phyloP scores from a whole-genome alignment of 2,113 vertebrate genomes.

The Raphicerus campestris region DNA sequence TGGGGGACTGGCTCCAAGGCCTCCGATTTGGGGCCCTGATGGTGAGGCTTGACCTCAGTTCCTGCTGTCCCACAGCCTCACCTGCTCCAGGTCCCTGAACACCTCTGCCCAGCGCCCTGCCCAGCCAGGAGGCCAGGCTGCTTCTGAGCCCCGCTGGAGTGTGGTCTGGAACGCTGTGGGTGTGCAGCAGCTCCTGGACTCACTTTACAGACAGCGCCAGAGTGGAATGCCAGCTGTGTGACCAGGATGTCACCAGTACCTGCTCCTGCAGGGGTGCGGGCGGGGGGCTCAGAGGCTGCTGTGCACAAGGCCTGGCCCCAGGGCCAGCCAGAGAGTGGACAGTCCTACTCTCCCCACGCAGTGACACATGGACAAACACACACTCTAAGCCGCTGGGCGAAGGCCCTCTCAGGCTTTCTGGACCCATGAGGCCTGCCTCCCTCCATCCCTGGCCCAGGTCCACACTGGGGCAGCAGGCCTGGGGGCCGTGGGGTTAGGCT shows the following conservation, averaged over 20 bases:
- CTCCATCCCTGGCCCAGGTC: not conserved
- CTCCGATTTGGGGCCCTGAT: not conserved
- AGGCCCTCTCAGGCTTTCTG: not conserved
- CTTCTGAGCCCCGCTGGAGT: not conserved
- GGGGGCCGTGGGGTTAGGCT: fast-evolving
- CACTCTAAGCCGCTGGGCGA: fast-evolving
- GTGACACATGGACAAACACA: not conserved
- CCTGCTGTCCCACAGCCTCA: not conserved
- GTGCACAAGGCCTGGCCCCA: not conserved
- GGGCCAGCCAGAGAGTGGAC: not conserved
- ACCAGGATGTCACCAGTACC: not conserved
- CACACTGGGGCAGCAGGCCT: fast-evolving
- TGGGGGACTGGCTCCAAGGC: not conserved
- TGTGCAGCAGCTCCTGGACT: not conserved
- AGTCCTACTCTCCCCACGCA: too few relatives aligned
- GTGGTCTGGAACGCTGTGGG: not conserved
- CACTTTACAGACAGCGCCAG: not conserved
- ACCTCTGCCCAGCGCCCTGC: too few relatives aligned
- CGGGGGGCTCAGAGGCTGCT: too few relatives aligned
- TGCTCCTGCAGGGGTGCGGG: fast-evolving
- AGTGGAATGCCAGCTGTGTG: not conserved
- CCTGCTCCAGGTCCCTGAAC: not conserved
- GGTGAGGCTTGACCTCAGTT: not conserved
- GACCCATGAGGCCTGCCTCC: fast-evolving
- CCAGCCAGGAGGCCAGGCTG: not conserved